phyloP scores from a whole-genome alignment of 1,140 invertebrate species.

The Drosophila melanica region DNA sequence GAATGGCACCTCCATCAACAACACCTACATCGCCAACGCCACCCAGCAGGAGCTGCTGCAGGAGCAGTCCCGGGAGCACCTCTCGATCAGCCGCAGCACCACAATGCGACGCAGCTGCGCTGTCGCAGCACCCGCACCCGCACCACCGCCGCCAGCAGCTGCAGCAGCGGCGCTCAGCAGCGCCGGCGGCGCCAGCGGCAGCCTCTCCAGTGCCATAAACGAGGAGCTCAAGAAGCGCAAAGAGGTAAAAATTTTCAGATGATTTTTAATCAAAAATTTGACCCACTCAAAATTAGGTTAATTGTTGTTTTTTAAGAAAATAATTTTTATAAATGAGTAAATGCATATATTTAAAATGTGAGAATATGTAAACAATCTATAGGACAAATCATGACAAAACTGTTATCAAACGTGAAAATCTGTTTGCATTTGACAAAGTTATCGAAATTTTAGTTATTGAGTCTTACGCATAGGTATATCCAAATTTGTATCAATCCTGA shows the following conservation, averaged over 20 bases:
- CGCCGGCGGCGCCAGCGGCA: conserved; percentile 40
- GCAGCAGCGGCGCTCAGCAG: conserved; percentile 10
- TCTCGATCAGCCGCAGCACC: conserved; percentile 50
- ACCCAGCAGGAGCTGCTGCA: conserved; percentile 25
- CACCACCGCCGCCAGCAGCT: conserved; percentile 45
- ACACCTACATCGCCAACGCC: conserved; percentile 53
- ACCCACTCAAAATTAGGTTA: too few species aligned
- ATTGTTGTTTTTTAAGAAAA: too few species aligned
- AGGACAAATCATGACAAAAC: too few species aligned
- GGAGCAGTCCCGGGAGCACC: conserved; percentile 9
- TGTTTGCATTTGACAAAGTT: too few species aligned
- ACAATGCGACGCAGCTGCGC: conserved; percentile 51
- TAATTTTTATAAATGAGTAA: too few species aligned
- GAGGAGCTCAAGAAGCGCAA: conserved; percentile 86
- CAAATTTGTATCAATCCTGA: too few species aligned
- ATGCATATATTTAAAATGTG: too few species aligned
- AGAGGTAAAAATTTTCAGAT: conserved; percentile 84
- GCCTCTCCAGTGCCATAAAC: conserved; percentile 85
- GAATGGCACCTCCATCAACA: conserved; percentile 87
- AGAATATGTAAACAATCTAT: too few species aligned
- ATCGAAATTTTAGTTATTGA: too few species aligned
- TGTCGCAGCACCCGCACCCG: conserved; percentile 34
- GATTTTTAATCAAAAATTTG: too few species aligned
- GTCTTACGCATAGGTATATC: too few species aligned
- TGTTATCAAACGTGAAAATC: too few species aligned